These are phyloP conservation scores for Aradus depressus DNA, from an alignment of 2,888 invertebrate genomes.

Conservation along the genomic window DNA sequence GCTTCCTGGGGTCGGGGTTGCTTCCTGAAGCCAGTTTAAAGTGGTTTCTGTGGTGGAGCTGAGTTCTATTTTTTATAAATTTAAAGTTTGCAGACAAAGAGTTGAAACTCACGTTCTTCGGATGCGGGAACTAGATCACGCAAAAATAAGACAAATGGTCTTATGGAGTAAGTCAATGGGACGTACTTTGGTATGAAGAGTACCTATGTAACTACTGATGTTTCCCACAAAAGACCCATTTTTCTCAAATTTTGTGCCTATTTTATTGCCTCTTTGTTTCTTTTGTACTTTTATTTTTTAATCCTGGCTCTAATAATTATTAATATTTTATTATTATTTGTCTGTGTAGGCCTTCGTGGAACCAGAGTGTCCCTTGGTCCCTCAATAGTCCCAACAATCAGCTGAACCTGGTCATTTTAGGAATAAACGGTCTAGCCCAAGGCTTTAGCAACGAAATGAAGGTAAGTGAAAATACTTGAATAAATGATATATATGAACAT, in stretches of 20 bases:
- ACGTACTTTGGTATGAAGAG: too few species aligned
- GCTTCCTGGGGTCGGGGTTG: too few species aligned
- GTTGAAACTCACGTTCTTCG: too few species aligned
- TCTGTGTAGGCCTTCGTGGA: constrained; percentile 53
- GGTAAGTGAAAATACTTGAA: constrained; percentile 34
- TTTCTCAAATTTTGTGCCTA: not conserved
- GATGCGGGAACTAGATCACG: too few species aligned
- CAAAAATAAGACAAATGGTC: too few species aligned
- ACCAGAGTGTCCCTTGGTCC: constrained; percentile 52
- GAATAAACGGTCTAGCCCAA: constrained; percentile 74
- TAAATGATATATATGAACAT: not conserved
- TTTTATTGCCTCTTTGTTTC: constrained; percentile 3
- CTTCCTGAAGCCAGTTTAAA: too few species aligned
- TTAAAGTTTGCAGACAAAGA: too few species aligned
- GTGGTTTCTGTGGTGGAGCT: too few species aligned
- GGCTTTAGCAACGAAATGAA: constrained; percentile 77
- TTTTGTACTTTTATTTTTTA: constrained; percentile 8
- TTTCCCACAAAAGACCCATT: too few species aligned
- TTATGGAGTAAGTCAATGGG: too few species aligned
- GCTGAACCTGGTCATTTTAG: constrained; percentile 79
- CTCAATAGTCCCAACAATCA: constrained; percentile 55
- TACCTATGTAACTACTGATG: too few species aligned
- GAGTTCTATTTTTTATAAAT: too few species aligned
- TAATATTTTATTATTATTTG: constrained; percentile 21
- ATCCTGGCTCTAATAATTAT: constrained; percentile 2